These are phyloP conservation scores for Drosophila burlai DNA, from an alignment of 1,140 invertebrate species.

Conservation along the genomic window DNA sequence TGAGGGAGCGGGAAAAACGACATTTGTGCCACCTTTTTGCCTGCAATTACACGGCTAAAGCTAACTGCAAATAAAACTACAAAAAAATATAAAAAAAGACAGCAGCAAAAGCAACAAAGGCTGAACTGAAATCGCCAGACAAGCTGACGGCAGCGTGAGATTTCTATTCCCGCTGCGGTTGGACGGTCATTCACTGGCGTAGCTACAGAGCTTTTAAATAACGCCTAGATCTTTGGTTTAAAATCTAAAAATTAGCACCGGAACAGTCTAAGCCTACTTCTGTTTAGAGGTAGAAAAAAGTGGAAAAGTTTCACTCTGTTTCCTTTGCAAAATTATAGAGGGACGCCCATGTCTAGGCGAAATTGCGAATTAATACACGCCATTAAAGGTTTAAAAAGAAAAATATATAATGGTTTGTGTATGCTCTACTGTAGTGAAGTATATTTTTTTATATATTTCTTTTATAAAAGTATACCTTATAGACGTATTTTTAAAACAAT, in stretches of 20 bases:
- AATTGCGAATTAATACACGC: conserved; percentile 15
- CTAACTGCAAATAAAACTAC: conserved; percentile 32
- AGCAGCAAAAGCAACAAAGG: conserved; percentile 40
- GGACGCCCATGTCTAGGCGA: conserved; percentile 2
- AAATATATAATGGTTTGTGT: background rate
- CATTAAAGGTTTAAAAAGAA: background rate
- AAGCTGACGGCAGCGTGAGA: conserved; percentile 79
- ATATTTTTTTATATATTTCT: background rate
- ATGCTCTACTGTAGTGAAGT: background rate
- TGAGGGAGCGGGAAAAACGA: conserved; percentile 52
- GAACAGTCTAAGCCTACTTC: background rate
- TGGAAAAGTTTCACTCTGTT: too few species aligned
- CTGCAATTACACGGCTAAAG: conserved; percentile 74
- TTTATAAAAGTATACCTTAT: background rate
- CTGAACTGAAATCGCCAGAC: conserved; percentile 77
- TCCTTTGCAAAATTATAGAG: background rate
- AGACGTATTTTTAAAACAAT: background rate
- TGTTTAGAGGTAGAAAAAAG: background rate
- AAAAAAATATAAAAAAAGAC: conserved; percentile 10
- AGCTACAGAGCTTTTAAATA: background rate
- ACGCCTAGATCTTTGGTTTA: too few species aligned
- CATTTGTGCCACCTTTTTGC: conserved; percentile 81
- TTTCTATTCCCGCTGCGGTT: conserved; percentile 61
- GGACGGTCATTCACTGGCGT: conserved; percentile 11
- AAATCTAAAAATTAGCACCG: background rate